Evolutionary conservation across 2,888 invertebrate genomes (phyloP).

Genomic region (Alloscopus bannaensis): DNA sequence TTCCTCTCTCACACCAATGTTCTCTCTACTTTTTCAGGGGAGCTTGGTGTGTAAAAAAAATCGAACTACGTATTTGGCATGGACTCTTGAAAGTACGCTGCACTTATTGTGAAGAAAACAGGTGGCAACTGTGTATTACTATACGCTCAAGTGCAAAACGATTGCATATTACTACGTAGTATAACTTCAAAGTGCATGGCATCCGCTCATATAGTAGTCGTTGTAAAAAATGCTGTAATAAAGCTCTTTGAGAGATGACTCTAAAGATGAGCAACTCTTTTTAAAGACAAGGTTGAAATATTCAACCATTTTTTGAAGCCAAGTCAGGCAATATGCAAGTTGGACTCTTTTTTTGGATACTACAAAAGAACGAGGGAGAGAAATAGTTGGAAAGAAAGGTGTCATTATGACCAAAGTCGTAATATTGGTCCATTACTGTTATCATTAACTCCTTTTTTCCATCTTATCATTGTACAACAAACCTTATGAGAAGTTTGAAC

Average conservation of each 20-base stretch:
- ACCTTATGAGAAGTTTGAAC: too few relatives aligned
- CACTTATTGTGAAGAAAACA: neutral
- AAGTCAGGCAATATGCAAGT: slow-evolving; percentile 26
- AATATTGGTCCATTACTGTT: slow-evolving; percentile 25
- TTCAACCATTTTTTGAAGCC: too few relatives aligned
- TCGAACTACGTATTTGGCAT: slow-evolving; percentile 9
- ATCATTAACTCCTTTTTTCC: slow-evolving; percentile 11
- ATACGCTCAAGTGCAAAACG: too few relatives aligned
- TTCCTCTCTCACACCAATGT: slow-evolving; percentile 20
- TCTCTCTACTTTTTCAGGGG: neutral
- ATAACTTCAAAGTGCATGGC: neutral
- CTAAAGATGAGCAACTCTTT: slow-evolving; percentile 4
- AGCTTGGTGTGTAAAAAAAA: neutral
- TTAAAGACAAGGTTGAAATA: too few relatives aligned
- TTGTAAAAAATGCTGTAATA: too few relatives aligned
- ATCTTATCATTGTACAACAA: too few relatives aligned
- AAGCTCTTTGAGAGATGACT: too few relatives aligned
- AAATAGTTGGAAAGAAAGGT: slow-evolving; percentile 21
- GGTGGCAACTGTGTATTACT: neutral
- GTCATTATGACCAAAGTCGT: slow-evolving; percentile 32
- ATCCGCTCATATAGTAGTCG: too few relatives aligned
- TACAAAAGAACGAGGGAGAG: neutral
- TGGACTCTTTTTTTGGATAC: slow-evolving; percentile 1
- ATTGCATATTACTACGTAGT: too few relatives aligned
- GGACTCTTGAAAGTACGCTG: too few relatives aligned